A percentile compares a stretch with the other conserved stretches of the same genome.
phyloP scores from a whole-genome alignment of 2,888 invertebrate species.

The Endotricha flammealis region DNA sequence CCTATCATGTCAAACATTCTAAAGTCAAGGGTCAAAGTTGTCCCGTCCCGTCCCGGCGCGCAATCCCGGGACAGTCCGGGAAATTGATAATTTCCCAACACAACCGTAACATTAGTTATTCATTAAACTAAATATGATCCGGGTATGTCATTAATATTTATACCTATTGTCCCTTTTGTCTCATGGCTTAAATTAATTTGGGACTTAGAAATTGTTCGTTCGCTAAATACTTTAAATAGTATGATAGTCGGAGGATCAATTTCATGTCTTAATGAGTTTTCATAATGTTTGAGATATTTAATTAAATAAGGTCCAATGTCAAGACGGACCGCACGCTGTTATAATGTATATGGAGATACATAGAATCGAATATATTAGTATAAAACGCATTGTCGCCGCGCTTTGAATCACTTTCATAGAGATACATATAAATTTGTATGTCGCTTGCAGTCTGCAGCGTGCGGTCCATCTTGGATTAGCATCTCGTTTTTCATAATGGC shows the following conservation, averaged over 20 bases:
- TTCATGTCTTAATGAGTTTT: constrained; percentile 41
- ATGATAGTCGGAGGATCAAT: constrained; percentile 19
- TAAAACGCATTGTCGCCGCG: too few relatives aligned
- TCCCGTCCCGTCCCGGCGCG: constrained; percentile 29
- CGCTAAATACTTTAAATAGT: constrained; percentile 20
- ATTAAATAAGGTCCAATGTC: too few relatives aligned
- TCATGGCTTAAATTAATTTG: constrained; percentile 60
- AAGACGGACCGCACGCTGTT: too few relatives aligned
- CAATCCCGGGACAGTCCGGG: constrained; percentile 29
- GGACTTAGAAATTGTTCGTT: constrained; percentile 36
- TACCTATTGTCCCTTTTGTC: constrained; percentile 54
- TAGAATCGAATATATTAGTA: too few relatives aligned
- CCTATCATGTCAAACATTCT: constrained; percentile 9
- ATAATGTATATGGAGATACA: too few relatives aligned
- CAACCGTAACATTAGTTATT: constrained; percentile 67
- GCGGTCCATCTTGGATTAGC: too few relatives aligned
- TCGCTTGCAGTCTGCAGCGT: too few relatives aligned
- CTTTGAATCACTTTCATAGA: too few relatives aligned
- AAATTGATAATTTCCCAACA: constrained; percentile 69
- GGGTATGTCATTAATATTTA: constrained; percentile 66
- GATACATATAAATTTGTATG: too few relatives aligned
- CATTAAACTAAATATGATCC: constrained; percentile 65
- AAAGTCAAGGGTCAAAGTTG: constrained; percentile 53
- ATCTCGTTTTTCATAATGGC: too few relatives aligned
- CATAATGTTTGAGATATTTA: constrained; percentile 14